These are phyloP conservation scores for Poecile montanus DNA, from an alignment of 2,797 vertebrate genomes.

Conservation along the genomic window DNA sequence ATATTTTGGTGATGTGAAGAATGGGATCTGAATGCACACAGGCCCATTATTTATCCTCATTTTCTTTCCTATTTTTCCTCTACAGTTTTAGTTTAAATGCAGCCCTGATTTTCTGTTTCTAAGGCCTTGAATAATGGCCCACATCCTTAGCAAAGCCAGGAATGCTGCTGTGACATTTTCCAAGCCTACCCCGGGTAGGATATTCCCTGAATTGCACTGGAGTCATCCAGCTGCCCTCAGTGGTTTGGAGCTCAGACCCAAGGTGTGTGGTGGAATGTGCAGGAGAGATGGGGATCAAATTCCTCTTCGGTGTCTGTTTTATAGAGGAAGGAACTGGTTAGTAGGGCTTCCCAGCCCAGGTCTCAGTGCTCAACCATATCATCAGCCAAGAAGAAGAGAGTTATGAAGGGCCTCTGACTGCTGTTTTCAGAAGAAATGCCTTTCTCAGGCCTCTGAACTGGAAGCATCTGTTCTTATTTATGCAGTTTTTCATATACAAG, in stretches of 20 bases:
- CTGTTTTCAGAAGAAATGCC: constrained; percentile 34
- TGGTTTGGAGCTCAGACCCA: neutral
- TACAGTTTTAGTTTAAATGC: neutral
- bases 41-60: neutral
- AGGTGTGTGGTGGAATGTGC: constrained; percentile 19
- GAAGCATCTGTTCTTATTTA: constrained; percentile 41
- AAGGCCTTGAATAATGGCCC: neutral
- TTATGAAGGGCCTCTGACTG: constrained; percentile 8
- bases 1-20: neutral
- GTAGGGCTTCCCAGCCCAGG: neutral
- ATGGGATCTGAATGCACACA: neutral
- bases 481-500: neutral
- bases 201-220: neutral
- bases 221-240: neutral
- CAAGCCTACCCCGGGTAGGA: neutral
- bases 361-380: neutral
- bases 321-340: constrained; percentile 29
- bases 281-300: neutral
- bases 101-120: neutral
- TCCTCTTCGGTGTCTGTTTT: constrained; percentile 2
- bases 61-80: neutral
- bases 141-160: neutral
- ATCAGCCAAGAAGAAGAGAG: neutral
- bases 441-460: constrained; percentile 19
- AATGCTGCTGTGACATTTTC: neutral